Conservation (phyloP, 2,888 invertebrate species). For the Sminthurinus aureus region DNA sequence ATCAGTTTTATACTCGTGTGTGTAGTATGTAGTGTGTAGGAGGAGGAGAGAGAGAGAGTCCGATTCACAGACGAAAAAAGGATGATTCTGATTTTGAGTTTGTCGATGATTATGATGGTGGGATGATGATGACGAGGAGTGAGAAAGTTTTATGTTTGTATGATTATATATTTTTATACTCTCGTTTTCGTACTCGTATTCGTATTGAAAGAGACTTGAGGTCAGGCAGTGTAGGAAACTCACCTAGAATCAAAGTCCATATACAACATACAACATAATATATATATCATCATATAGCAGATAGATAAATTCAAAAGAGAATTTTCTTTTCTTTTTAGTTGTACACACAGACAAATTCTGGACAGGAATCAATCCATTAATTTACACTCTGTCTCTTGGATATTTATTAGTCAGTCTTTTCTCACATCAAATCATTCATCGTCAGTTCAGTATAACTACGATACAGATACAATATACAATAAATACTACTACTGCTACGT, state of each 20-base stretch:
- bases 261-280: not conserved
- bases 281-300: not conserved
- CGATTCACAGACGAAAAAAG: not conserved
- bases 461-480: too few species aligned
- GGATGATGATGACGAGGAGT: conserved; percentile 17
- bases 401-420: not conserved
- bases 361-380: conserved; percentile 20
- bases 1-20: not conserved
- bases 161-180: too few species aligned
- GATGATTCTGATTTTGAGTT: not conserved
- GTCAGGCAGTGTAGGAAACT: conserved; percentile 29
- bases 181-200: too few species aligned
- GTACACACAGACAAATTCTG: not conserved
- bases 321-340: not conserved
- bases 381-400: conserved; percentile 21
- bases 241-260: conserved; percentile 34
- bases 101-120: not conserved
- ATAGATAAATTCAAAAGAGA: not conserved
- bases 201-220: conserved; percentile 16
- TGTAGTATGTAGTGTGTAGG: conserved; percentile 6
- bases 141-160: conserved; percentile 15
- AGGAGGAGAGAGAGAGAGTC: conserved; percentile 16
- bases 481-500: conserved; percentile 13
- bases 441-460: conserved; percentile 8
- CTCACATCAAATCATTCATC: conserved; percentile 19